Conservation (phyloP, 2,888 invertebrate genomes). For the Parnassius apollo region DNA sequence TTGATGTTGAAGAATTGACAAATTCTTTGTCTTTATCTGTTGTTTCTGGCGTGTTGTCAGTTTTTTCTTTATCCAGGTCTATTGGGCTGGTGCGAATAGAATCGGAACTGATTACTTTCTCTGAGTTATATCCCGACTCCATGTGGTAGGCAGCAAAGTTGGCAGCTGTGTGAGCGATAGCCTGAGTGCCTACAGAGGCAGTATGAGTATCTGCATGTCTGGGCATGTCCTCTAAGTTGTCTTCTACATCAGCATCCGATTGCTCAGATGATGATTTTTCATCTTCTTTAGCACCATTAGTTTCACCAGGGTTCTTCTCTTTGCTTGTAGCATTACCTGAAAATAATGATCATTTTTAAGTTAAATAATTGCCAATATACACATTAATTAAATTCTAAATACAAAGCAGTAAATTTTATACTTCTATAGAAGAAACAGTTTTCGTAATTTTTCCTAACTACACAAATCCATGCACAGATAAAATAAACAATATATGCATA, state of each 20-base stretch:
- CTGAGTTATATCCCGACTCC: constrained; percentile 86
- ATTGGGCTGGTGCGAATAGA: constrained; percentile 73
- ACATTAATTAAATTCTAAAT: neutral
- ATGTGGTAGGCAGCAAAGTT: constrained; percentile 76
- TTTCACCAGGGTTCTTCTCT: constrained; percentile 51
- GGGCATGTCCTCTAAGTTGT: constrained; percentile 84
- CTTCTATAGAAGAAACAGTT: neutral
- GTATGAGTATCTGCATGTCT: constrained; percentile 51
- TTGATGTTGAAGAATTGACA: constrained; percentile 62
- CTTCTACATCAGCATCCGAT: constrained; percentile 91
- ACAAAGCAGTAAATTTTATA: constrained; percentile 11
- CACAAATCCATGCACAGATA: constrained; percentile 18
- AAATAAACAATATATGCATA: constrained; percentile 17
- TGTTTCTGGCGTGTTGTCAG: constrained; percentile 80
- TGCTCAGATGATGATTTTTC: constrained; percentile 83
- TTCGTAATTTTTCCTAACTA: neutral
- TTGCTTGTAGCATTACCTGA: constrained; percentile 64
- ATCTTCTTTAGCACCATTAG: constrained; percentile 60
- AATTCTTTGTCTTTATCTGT: constrained; percentile 80
- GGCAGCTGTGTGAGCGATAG: constrained; percentile 65
- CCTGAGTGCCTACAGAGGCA: constrained; percentile 51
- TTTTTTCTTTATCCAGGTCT: constrained; percentile 76
- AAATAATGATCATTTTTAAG: constrained; percentile 30
- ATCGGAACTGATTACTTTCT: constrained; percentile 70
- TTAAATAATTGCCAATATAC: constrained; percentile 5